phyloP scores from a whole-genome alignment of 2,888 invertebrate genomes.

The Caenorhabditis afra region DNA sequence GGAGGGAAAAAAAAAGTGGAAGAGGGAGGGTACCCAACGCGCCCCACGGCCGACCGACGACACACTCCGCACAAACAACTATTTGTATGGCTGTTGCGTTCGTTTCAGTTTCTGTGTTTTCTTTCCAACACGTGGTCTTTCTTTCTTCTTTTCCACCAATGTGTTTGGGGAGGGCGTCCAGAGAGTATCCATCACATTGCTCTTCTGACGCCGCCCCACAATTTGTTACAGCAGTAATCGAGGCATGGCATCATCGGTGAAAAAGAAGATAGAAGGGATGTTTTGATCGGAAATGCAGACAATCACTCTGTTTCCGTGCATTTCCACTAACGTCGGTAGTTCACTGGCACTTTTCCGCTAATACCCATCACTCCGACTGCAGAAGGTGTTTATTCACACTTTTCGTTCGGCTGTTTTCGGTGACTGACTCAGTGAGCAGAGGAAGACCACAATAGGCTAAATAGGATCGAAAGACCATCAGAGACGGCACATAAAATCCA shows the following conservation, averaged over 20 bases:
- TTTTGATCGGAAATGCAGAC: background rate
- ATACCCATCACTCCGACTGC: background rate
- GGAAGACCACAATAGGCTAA: background rate
- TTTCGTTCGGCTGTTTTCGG: background rate
- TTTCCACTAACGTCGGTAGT: background rate
- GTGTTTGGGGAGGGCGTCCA: slow-evolving; percentile 5
- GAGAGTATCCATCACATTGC: slow-evolving; percentile 43
- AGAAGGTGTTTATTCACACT: slow-evolving; percentile 7
- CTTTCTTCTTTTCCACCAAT: slow-evolving; percentile 1
- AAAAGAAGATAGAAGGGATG: slow-evolving; percentile 1
- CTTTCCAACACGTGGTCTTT: slow-evolving; percentile 48
- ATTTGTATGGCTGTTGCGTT: slow-evolving; percentile 53
- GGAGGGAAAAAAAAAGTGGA: slow-evolving; percentile 2
- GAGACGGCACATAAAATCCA: background rate
- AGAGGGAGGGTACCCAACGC: slow-evolving; percentile 29
- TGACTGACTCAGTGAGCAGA: slow-evolving; percentile 20
- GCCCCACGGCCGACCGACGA: slow-evolving; percentile 27
- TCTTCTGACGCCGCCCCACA: slow-evolving; percentile 36
- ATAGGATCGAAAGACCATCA: background rate
- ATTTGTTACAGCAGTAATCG: slow-evolving; percentile 46
- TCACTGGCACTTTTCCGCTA: background rate
- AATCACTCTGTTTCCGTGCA: background rate
- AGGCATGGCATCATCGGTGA: slow-evolving; percentile 30
- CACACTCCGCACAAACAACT: slow-evolving; percentile 35
- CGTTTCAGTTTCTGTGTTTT: slow-evolving; percentile 51